Evolutionary conservation across 2,113 vertebrate species (phyloP), one percentile per base, ranked within the genome.

Genomic region (Cricetomys ansorgei): DNA sequence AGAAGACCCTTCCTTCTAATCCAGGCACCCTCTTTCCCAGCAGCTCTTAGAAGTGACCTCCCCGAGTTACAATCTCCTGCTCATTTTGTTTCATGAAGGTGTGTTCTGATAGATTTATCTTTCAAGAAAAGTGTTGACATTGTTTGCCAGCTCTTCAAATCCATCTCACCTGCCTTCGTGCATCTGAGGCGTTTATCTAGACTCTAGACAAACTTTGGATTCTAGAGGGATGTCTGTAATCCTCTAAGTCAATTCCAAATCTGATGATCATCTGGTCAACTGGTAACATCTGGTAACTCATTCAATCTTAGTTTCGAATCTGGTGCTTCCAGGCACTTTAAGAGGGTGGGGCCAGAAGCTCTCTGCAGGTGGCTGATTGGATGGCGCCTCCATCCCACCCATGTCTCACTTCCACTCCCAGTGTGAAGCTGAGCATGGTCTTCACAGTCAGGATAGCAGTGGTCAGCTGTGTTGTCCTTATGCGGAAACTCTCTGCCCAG

Each of bases 241-340:
- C 40, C 50, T 67, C 70, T 70, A 53, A 57, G 40, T 64, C 45
- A 34, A 15, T n/a, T 89, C 21, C 16, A 15, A 72, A 62, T 37
- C 53, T 95, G 62, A 31, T 34, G 25, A 12, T 59, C 2, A 0
- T 62, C n/a, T n/a, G n/a, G n/a, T n/a, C n/a, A n/a, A n/a, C n/a
- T n/a, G n/a, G n/a, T n/a, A n/a, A n/a, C n/a, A n/a, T n/a, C n/a
- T n/a, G n/a, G n/a, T 73, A 83, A 25, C 27, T 45, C 16, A 37
- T 25, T 15, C 17, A 15, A 10, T 55, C 43, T 87, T 77, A 43
- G 0, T 67, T 55, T 93, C 16, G 65, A 50, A 34, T 76, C 37
- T 45, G 3, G 1, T 15, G 57, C 53, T 50, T 9, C 0, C 3
- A 8, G 29, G 50, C 3, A 3, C 53, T 23, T 7, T 29, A 53